Evolutionary conservation across 1,140 invertebrate species (phyloP), one percentile per base, ranked within the genome.

Genomic region (Diplogasteroides magnus): DNA sequence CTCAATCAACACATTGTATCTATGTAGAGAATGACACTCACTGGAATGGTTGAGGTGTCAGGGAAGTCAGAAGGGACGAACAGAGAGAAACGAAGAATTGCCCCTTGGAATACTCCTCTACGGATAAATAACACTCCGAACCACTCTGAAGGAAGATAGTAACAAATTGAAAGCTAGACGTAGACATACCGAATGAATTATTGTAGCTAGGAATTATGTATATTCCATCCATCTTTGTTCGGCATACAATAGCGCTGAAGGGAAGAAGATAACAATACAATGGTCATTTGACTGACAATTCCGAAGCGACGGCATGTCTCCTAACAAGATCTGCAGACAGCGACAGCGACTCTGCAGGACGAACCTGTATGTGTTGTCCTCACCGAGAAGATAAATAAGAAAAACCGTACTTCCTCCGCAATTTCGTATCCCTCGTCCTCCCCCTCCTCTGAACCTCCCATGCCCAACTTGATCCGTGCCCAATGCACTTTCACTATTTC

Each of bases 31-130:
- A 11, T 48, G 37, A 48, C 6, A 65, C 64, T 56, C n/a, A 65
- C 64, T 2, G 64, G 64, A 11, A 65, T 14, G 29, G 2, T 13
- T 2, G 31, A 13, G 3, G 64, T 65, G 3, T 48, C 27, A 27
- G 64, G 64, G 26, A 55, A 65, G 48, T 65, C 14, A 15, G 3
- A 11, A 15, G 31, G 64, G 25, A 65, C 3, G 25, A 25, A n/a
- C 2, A 65, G 3, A 48, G 31, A 37, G 29, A 48, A 65, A n/a
- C 64, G 64, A 25, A 65, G 48, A 14, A 65, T 65, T 65, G 29
- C 64, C 13, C 64, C 64, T 13, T 28, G 2, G 26, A 48, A 65
- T 2, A 55, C 48, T 23, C 64, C 64, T 32, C 11, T 37, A 2
- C 64, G 29, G 15, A 65, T 65, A 25, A 65, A 65, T 13, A 65